Percentiles rank a stretch among this genome's conserved stretches.
phyloP scores from a whole-genome alignment of 2,113 vertebrate species.

The Zosterops borbonicus region DNA sequence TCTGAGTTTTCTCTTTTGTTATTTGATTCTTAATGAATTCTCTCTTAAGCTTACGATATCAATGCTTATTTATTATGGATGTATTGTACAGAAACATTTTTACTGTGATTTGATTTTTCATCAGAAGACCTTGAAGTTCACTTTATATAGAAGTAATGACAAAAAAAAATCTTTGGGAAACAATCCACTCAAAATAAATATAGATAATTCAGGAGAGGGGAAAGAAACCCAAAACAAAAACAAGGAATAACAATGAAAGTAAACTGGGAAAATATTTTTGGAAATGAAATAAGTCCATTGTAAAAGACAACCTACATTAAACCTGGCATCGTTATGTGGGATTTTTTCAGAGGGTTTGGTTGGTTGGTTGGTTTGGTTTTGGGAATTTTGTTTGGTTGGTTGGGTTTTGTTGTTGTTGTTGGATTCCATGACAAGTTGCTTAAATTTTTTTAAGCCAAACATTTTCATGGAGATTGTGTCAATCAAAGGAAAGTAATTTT shows the following conservation, averaged over 20 bases:
- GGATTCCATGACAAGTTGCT: not conserved
- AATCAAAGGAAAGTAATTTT: not conserved
- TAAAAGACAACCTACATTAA: not conserved
- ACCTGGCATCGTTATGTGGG: not conserved
- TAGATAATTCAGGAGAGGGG: not conserved
- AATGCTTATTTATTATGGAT: constrained; percentile 69
- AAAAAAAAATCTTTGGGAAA: constrained; percentile 26
- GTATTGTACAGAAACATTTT: constrained; percentile 52
- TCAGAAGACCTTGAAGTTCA: constrained; percentile 51
- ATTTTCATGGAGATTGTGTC: not conserved
- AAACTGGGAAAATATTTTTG: not conserved
- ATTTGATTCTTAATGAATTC: constrained; percentile 67
- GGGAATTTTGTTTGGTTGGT: too few species aligned
- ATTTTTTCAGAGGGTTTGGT: not conserved
- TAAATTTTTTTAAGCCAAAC: not conserved
- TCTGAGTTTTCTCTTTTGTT: constrained; percentile 64
- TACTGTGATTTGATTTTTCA: constrained; percentile 57
- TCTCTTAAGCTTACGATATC: constrained; percentile 65
- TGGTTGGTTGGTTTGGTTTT: not conserved
- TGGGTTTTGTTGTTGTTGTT: not conserved
- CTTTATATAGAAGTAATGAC: constrained; percentile 34
- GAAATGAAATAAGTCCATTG: not conserved
- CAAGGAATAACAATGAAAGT: not conserved
- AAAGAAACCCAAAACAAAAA: not conserved
- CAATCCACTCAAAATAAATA: constrained; percentile 21